Conservation (phyloP, 1,140 invertebrate genomes). For the Neomicropteryx cornuta region DNA sequence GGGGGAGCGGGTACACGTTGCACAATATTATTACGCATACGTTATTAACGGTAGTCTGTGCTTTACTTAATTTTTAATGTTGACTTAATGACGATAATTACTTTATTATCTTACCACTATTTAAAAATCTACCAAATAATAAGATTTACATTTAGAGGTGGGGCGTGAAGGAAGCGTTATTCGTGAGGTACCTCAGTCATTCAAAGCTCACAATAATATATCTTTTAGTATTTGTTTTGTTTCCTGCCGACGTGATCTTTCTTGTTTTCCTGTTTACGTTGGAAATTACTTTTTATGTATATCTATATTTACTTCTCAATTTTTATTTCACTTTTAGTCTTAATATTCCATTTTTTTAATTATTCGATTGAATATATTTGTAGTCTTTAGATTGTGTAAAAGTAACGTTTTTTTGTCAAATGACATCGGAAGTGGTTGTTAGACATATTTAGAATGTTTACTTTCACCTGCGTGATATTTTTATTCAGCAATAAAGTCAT, state of each 20-base stretch:
- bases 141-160: no score
- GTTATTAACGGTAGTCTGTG: not conserved
- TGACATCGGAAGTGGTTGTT: no score
- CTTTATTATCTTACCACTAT: no score
- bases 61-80: conserved; percentile 1
- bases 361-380: no score
- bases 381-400: no score
- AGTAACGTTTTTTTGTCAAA: no score
- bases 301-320: conserved; percentile 32
- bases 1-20: no score
- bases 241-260: conserved; percentile 34
- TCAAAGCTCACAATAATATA: conserved; percentile 34
- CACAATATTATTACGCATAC: no score
- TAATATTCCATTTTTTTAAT: conserved; percentile 38
- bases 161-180: no score
- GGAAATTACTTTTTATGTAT: conserved; percentile 20
- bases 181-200: conserved; percentile 39
- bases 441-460: no score
- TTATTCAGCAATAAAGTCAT: conserved; percentile 40
- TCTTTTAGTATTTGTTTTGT: conserved; percentile 38
- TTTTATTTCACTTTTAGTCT: conserved; percentile 29
- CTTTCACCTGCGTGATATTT: conserved; percentile 42
- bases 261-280: conserved; percentile 36
- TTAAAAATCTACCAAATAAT: no score
- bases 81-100: no score